Conservation (phyloP, 2,797 vertebrate species). For the Spheniscus humboldti region DNA sequence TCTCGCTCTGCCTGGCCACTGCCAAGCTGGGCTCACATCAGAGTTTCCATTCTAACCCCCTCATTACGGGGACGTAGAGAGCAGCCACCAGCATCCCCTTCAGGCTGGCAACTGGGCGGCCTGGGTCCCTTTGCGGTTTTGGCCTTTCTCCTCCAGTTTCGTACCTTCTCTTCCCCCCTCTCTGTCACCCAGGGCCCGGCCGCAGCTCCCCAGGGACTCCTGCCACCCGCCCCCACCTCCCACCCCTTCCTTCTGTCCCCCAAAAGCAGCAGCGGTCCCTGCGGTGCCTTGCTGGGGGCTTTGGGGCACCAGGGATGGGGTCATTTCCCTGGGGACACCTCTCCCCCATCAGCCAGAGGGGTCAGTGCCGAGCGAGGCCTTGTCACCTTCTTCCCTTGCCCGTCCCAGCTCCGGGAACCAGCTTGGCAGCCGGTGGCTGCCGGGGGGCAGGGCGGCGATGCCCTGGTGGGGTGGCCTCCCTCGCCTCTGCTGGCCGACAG, state of each 20-base stretch:
- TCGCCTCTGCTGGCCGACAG: accelerated
- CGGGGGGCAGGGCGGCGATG: accelerated
- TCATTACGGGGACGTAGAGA: neutral
- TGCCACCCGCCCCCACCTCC: accelerated
- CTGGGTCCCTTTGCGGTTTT: neutral
- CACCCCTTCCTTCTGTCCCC: neutral
- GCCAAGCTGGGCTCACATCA: neutral
- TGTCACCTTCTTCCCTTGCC: neutral
- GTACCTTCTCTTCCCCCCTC: neutral
- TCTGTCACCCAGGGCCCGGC: accelerated
- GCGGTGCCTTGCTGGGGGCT: accelerated
- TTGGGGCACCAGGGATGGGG: neutral
- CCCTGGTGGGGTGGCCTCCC: accelerated
- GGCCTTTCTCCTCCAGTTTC: neutral
- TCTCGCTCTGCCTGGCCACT: neutral
- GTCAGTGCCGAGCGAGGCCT: conserved; percentile 15
- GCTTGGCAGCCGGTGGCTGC: neutral
- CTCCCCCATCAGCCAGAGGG: neutral
- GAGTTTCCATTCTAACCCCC: neutral
- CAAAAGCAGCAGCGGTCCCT: neutral
- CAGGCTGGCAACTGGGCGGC: neutral
- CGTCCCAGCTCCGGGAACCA: neutral
- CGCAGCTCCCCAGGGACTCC: neutral
- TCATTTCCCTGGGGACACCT: neutral
- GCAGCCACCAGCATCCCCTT: neutral